A percentile compares a stretch with the other conserved stretches of the same genome.
Evolutionary conservation across 2,113 vertebrate genomes (phyloP).

Genomic region (Corythaixoides concolor): DNA sequence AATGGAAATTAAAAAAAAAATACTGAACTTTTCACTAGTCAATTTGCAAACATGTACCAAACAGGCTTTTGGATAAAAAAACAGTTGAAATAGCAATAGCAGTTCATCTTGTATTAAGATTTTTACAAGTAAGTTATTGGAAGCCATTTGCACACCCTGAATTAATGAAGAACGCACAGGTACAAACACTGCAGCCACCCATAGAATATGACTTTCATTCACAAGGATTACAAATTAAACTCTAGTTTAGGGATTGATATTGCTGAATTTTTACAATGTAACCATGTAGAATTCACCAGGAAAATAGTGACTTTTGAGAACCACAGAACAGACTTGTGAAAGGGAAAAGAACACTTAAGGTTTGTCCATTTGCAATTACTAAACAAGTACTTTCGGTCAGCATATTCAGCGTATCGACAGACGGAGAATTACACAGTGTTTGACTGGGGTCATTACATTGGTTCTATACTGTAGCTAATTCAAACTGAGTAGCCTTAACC

Average conservation of each 20-base stretch:
- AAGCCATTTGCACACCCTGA: not conserved
- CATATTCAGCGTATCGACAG: not conserved
- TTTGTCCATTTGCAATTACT: not conserved
- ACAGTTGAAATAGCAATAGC: not conserved
- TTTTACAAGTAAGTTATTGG: not conserved
- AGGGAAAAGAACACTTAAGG: not conserved
- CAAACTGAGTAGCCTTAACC: not conserved
- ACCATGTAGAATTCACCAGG: fast-evolving
- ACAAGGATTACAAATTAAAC: not conserved
- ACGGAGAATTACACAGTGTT: not conserved
- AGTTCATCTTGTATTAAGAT: not conserved
- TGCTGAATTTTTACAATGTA: no score
- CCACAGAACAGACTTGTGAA: not conserved
- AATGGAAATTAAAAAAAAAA: not conserved
- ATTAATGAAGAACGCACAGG: not conserved
- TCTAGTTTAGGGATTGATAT: not conserved
- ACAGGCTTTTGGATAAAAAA: not conserved
- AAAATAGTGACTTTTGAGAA: not conserved
- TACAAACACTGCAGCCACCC: not conserved
- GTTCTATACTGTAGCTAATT: not conserved
- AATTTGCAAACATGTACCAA: not conserved
- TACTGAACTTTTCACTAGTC: not conserved
- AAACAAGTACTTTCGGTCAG: not conserved
- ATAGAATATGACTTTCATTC: not conserved
- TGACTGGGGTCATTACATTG: not conserved